Percentiles rank a stretch among this genome's conserved stretches.
Evolutionary conservation across 1,140 invertebrate genomes (phyloP).

Genomic region (Aradophagus sp.): DNA sequence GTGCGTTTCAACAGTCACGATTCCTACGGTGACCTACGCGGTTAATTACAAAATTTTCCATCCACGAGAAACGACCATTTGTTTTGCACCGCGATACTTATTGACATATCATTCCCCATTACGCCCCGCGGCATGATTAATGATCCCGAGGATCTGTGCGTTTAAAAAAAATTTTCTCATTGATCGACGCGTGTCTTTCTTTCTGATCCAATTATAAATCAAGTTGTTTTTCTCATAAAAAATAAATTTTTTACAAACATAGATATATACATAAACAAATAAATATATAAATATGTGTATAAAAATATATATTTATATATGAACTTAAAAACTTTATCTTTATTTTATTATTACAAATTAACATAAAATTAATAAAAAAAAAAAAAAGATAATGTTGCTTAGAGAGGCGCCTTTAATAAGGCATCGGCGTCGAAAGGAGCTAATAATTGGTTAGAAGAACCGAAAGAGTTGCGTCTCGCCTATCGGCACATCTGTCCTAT

Average conservation of each 20-base stretch:
- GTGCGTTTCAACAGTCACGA: slow-evolving; percentile 57
- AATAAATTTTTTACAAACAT: no score
- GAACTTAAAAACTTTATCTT: no score
- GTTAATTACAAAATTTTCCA: slow-evolving; percentile 56
- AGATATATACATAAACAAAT: no score
- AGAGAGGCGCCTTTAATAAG: slow-evolving; percentile 34
- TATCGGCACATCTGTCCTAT: slow-evolving; percentile 73
- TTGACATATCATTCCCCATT: slow-evolving; percentile 50
- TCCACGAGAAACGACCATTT: slow-evolving; percentile 34
- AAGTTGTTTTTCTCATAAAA: no score
- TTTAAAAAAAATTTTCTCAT: no score
- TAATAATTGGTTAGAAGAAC: slow-evolving; percentile 59
- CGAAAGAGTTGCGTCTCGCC: slow-evolving; percentile 62
- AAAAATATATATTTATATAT: no score
- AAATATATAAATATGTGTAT: no score
- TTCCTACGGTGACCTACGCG: slow-evolving; percentile 39
- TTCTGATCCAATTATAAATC: no score
- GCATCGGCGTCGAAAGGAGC: slow-evolving; percentile 41
- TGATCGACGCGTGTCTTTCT: no score
- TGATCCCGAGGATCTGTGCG: slow-evolving; percentile 10
- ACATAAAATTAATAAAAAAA: no score
- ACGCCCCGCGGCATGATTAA: slow-evolving; percentile 29
- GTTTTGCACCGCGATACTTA: slow-evolving; percentile 43
- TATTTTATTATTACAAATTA: no score
- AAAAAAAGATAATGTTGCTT: slow-evolving; percentile 4